Conservation (phyloP, 2,888 invertebrate species). For the Amaurobius ferox region DNA sequence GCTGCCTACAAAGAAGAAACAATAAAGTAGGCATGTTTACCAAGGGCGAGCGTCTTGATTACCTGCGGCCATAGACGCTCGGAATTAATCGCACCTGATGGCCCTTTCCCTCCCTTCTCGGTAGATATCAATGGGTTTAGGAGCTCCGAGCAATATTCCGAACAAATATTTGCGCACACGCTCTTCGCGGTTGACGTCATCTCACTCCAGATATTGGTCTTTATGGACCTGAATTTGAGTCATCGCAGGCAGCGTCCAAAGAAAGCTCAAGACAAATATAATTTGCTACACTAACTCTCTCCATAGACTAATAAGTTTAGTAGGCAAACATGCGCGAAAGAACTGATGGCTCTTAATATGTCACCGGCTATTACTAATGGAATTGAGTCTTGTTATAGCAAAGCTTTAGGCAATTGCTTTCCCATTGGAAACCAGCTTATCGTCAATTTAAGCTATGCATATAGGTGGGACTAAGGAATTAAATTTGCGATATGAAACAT, state of each 20-base stretch:
- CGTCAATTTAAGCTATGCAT: neutral
- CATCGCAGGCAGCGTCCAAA: slow-evolving; percentile 41
- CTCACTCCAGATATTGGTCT: slow-evolving; percentile 64
- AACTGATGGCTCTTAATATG: slow-evolving; percentile 12
- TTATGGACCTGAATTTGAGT: slow-evolving; percentile 69
- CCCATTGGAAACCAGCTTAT: slow-evolving; percentile 12
- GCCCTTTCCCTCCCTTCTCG: slow-evolving; percentile 26
- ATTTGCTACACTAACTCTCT: slow-evolving; percentile 57
- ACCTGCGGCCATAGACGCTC: slow-evolving; percentile 65
- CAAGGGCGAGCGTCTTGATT: slow-evolving; percentile 69
- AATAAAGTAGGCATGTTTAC: slow-evolving; percentile 66
- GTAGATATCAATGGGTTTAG: slow-evolving; percentile 68
- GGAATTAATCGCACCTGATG: slow-evolving; percentile 66
- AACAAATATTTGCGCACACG: slow-evolving; percentile 70
- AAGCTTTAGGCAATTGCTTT: slow-evolving; percentile 5
- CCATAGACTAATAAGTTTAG: slow-evolving; percentile 49
- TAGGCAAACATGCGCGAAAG: slow-evolving; percentile 24
- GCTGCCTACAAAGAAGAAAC: slow-evolving; percentile 59
- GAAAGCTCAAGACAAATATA: slow-evolving; percentile 66
- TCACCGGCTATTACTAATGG: slow-evolving; percentile 31
- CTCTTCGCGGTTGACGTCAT: slow-evolving; percentile 62
- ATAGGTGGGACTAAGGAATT: neutral
- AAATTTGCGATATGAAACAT: neutral
- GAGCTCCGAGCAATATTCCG: slow-evolving; percentile 65
- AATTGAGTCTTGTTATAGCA: slow-evolving; percentile 28